Evolutionary conservation across 2,113 vertebrate genomes (phyloP).

Genomic region (Saguinus midas): DNA sequence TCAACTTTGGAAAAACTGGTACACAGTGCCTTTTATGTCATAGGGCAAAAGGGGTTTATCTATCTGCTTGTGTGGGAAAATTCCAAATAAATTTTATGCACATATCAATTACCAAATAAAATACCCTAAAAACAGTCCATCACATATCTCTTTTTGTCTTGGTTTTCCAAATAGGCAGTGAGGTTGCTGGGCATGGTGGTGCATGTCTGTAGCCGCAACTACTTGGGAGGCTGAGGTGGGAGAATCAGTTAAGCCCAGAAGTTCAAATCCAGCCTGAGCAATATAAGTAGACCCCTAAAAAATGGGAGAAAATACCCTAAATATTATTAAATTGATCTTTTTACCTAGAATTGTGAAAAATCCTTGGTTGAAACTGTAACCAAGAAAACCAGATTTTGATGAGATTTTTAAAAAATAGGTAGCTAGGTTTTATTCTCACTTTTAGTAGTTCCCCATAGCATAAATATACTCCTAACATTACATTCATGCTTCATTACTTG

Average conservation of each 20-base stretch:
- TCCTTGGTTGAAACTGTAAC: not conserved
- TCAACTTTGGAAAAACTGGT: not conserved
- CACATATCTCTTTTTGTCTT: not conserved
- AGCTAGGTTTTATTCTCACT: not conserved
- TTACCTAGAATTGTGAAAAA: not conserved
- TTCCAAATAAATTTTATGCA: not conserved
- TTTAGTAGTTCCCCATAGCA: not conserved
- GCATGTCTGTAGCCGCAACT: not conserved
- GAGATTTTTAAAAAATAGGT: not conserved
- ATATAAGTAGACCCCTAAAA: not conserved
- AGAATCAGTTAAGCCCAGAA: not conserved
- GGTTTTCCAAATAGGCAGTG: not conserved
- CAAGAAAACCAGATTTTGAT: not conserved
- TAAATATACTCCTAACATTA: not conserved
- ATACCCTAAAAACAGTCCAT: not conserved
- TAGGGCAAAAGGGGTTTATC: not conserved
- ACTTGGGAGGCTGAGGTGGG: not conserved
- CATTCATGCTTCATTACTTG: not conserved
- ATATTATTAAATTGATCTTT: not conserved
- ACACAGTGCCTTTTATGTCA: not conserved
- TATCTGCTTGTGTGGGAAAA: not conserved
- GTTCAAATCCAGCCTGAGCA: not conserved
- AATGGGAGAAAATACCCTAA: not conserved
- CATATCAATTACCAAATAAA: not conserved
- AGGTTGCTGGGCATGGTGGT: not conserved